A percentile compares a stretch with the other conserved stretches of the same genome.
These are phyloP conservation scores for Podiceps cristatus DNA, from an alignment of 2,113 vertebrate species.

Conservation along the genomic window DNA sequence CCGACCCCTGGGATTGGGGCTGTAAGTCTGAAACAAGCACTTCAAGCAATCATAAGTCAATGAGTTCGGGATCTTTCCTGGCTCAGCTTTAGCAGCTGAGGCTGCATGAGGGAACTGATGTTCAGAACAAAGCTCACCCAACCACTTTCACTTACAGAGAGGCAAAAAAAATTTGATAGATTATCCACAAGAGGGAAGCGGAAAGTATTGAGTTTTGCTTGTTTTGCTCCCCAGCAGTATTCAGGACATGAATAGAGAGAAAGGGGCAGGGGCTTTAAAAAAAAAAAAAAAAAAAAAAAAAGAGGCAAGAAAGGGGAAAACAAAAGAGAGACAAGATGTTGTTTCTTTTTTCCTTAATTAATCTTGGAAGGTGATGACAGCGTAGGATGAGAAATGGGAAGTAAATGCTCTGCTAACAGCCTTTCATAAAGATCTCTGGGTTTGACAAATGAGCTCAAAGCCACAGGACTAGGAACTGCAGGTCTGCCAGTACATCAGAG, in stretches of 20 bases:
- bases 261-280: not conserved
- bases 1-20: not conserved
- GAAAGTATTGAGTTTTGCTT: not conserved
- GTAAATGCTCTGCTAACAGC: conserved; percentile 76
- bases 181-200: not conserved
- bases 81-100: not conserved
- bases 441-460: conserved; percentile 73
- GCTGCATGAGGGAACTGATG: not conserved
- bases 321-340: conserved; percentile 51
- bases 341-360: conserved; percentile 70
- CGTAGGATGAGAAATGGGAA: conserved; percentile 70
- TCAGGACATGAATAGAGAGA: not conserved
- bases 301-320: not conserved
- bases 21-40: not conserved
- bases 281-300: not conserved
- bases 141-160: not conserved
- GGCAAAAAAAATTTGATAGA: not conserved
- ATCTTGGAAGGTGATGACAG: conserved; percentile 71
- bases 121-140: not conserved
- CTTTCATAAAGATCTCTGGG: conserved; percentile 68
- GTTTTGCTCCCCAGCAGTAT: not conserved
- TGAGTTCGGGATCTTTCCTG: not conserved
- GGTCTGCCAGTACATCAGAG: conserved; percentile 42
- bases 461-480: not conserved
- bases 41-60: not conserved